Evolutionary conservation across 2,113 vertebrate species (phyloP), one percentile per base, ranked within the genome.

Genomic region (Phocoena phocoena): DNA sequence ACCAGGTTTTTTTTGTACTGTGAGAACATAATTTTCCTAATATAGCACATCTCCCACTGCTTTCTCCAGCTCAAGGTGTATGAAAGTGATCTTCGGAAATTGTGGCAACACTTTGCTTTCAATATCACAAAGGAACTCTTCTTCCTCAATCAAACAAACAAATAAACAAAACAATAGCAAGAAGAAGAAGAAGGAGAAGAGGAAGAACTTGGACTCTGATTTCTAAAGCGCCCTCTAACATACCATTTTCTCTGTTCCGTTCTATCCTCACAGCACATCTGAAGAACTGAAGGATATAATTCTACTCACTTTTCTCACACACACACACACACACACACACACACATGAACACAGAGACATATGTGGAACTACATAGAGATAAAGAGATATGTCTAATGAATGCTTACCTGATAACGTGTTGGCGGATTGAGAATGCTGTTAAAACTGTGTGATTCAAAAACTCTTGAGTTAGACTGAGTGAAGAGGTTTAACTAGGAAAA

Each of bases 391-490:
- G 65, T 63, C 21, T 67, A 18, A 21, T n/a, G 25, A 81, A n/a
- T 18, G 86, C 98, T 98, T 97, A 99, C 99, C 98, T 99, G 99
- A 98, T 99, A 99, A 65, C 99, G 99, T 85, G 99, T 99, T 1
- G 99, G 99, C 97, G 99, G 99, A 98, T 98, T 99, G 96, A 99
- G 99, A 98, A 99, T 99, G 98, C 99, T 99, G 98, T 99, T 99
- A 98, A 99, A 99, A 98, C 99, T 99, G 98, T 99, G 99, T 6
- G 99, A 99, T 97, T 99, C 99, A 97, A 99, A 98, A 98, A 99
- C 99, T 98, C 98, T 99, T 87, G 99, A 98, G 98, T 99, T 99
- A 0, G 99, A 99, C 97, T 99, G 99, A 96, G 99, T 98, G 98
- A 99, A 99, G 80, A 99, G 99, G 97, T 99, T 99, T 98, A 99